Percentiles rank a stretch among this genome's conserved stretches.
phyloP scores from a whole-genome alignment of 2,888 invertebrate genomes.

The Platycheirus rosarum region DNA sequence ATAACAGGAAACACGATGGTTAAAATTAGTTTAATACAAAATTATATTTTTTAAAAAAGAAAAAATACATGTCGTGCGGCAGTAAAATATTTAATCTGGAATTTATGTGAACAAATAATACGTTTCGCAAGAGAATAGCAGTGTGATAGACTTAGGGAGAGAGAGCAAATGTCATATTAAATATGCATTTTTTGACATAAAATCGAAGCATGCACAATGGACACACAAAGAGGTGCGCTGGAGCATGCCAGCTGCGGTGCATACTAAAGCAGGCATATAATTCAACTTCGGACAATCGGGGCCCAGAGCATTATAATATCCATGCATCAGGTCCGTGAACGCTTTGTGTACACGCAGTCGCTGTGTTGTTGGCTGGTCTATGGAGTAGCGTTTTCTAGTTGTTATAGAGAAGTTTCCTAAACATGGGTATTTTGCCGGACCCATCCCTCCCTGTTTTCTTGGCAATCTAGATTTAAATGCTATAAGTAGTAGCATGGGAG shows the following conservation, averaged over 20 bases:
- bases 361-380: slow-evolving; percentile 14
- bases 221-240: slow-evolving; percentile 64
- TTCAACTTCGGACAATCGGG: slow-evolving; percentile 62
- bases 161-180: slow-evolving; percentile 69
- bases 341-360: slow-evolving; percentile 59
- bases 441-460: slow-evolving; percentile 11
- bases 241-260: slow-evolving; percentile 69
- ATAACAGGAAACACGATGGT: slow-evolving; percentile 46
- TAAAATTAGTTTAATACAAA: slow-evolving; percentile 63
- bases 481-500: background rate
- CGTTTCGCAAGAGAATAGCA: slow-evolving; percentile 46
- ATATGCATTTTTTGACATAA: slow-evolving; percentile 73
- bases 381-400: slow-evolving; percentile 5
- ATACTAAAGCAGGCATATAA: slow-evolving; percentile 72
- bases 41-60: slow-evolving; percentile 32
- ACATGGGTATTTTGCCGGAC: slow-evolving; percentile 39
- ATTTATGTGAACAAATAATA: slow-evolving; percentile 72
- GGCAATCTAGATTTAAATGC: slow-evolving; percentile 43
- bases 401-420: slow-evolving; percentile 27
- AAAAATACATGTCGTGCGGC: slow-evolving; percentile 33
- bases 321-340: slow-evolving; percentile 62
- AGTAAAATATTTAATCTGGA: slow-evolving; percentile 70
- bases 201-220: slow-evolving; percentile 50
- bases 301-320: slow-evolving; percentile 35
- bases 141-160: background rate